These are phyloP conservation scores for Dorcus hopei DNA, from an alignment of 2,888 invertebrate genomes.

Conservation along the genomic window DNA sequence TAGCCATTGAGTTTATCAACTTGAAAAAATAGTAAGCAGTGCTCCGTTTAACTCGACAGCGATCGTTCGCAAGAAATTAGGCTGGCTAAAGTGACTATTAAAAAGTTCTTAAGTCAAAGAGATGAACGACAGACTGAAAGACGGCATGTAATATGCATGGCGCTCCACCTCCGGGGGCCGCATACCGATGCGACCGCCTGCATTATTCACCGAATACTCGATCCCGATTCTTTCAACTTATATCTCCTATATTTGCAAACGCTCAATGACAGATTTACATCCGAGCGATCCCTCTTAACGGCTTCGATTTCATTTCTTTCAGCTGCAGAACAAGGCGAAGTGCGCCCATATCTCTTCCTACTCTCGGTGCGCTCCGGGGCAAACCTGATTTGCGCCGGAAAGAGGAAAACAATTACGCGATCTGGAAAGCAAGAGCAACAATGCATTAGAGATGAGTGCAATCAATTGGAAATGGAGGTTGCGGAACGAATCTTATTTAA, in stretches of 20 bases:
- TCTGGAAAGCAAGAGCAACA: too few species aligned
- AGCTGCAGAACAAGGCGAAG: not conserved
- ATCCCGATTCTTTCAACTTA: conserved; percentile 36
- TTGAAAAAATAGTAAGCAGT: not conserved
- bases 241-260: conserved; percentile 13
- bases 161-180: conserved; percentile 31
- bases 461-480: too few species aligned
- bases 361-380: too few species aligned
- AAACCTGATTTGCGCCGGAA: too few species aligned
- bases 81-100: conserved; percentile 25
- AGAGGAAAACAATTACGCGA: too few species aligned
- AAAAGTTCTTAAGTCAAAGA: conserved; percentile 30
- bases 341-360: too few species aligned
- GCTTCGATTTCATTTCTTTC: conserved; percentile 5
- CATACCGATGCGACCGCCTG: conserved; percentile 37
- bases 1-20: not conserved
- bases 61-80: conserved; percentile 6
- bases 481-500: too few species aligned
- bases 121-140: conserved; percentile 33
- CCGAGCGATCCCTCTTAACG: conserved; percentile 4
- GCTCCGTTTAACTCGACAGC: not conserved
- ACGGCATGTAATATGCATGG: conserved; percentile 36
- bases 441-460: too few species aligned
- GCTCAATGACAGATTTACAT: conserved; percentile 14
- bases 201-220: conserved; percentile 40